These are phyloP conservation scores for Chrysolina americana DNA, from an alignment of 2,888 invertebrate genomes.

Conservation along the genomic window DNA sequence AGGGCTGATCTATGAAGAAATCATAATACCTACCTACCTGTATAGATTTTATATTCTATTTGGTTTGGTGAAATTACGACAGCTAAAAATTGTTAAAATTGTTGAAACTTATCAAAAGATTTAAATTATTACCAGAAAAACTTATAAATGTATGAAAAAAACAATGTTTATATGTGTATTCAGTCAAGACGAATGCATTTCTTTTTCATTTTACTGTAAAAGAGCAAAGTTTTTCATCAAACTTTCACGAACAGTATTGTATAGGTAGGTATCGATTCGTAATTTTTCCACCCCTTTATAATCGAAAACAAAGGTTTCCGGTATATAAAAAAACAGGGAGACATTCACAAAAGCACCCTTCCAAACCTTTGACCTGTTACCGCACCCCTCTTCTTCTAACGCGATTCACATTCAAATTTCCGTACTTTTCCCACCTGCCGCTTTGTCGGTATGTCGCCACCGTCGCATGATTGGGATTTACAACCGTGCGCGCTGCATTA, in stretches of 20 bases:
- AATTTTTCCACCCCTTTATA: neutral
- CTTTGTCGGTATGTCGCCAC: neutral
- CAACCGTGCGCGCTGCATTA: neutral
- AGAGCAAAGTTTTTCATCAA: no score
- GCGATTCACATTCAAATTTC: neutral
- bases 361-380: neutral
- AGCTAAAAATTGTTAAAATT: no score
- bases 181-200: no score
- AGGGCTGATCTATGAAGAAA: no score
- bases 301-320: slow-evolving; percentile 9
- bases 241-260: neutral
- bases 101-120: no score
- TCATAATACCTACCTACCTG: no score
- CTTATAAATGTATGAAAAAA: no score
- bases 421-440: neutral
- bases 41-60: no score
- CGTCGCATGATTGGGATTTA: neutral
- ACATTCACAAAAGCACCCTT: slow-evolving; percentile 3
- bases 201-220: no score
- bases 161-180: no score
- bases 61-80: no score
- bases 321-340: neutral
- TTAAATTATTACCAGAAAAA: no score
- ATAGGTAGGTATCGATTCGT: neutral
- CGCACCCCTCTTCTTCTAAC: neutral